These are phyloP conservation scores for Coryphaenoides rupestris DNA, from an alignment of 2,113 vertebrate genomes.

Conservation along the genomic window DNA sequence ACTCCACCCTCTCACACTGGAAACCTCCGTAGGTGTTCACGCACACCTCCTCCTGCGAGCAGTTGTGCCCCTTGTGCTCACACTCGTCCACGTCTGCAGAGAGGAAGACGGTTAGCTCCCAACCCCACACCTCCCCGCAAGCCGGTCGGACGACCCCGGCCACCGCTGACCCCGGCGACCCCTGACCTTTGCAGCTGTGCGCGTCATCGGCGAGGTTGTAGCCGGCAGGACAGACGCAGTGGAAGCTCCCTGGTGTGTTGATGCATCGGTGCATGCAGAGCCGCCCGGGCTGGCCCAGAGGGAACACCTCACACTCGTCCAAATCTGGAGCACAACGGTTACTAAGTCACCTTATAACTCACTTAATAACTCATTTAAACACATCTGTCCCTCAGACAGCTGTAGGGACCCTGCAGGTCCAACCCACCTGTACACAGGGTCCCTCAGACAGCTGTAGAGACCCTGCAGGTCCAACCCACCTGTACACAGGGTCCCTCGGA, in stretches of 20 bases:
- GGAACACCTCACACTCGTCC: constrained; percentile 80
- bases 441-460: too few species aligned
- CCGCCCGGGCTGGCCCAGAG: constrained; percentile 56
- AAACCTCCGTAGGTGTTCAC: constrained; percentile 80
- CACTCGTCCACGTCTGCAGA: constrained; percentile 80
- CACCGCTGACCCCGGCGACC: background rate
- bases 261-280: constrained; percentile 79
- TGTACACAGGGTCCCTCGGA: constrained; percentile 78
- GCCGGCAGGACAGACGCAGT: constrained; percentile 75
- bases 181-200: constrained; percentile 76
- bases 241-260: constrained; percentile 82
- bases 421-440: too few species aligned
- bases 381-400: too few species aligned
- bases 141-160: too few species aligned
- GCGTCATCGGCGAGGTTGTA: constrained; percentile 69
- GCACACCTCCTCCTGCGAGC: constrained; percentile 69
- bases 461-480: constrained; percentile 52
- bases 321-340: constrained; percentile 66
- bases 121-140: background rate
- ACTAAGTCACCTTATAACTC: too few species aligned
- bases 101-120: background rate
- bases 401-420: too few species aligned
- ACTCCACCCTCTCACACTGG: constrained; percentile 74
- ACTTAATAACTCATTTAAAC: too few species aligned
- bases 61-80: constrained; percentile 67